Conservation (phyloP, 2,113 vertebrate genomes). For the Dascyllus trimaculatus region DNA sequence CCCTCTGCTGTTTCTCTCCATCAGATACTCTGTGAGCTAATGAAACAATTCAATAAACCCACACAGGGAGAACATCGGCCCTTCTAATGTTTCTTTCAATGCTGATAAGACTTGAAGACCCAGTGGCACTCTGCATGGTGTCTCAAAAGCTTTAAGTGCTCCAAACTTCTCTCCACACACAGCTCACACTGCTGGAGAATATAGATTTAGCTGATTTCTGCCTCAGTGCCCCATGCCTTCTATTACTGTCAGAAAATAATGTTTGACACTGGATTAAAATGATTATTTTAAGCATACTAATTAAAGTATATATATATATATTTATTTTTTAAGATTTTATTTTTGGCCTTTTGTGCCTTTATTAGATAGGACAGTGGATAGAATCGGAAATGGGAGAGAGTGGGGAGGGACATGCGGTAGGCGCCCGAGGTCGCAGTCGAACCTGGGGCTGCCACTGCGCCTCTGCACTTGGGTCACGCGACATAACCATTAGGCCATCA, state of each 20-base stretch:
- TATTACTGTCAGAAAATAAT: slow-evolving; percentile 3
- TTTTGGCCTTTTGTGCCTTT: too few species aligned
- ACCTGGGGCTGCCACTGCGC: too few species aligned
- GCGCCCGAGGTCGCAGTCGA: too few species aligned
- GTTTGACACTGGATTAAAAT: neutral
- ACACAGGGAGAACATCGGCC: slow-evolving; percentile 10
- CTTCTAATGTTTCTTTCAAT: slow-evolving; percentile 36
- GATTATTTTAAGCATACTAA: neutral
- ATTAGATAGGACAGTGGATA: too few species aligned
- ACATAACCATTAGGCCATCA: too few species aligned
- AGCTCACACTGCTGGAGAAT: slow-evolving; percentile 18
- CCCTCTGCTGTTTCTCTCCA: slow-evolving; percentile 56
- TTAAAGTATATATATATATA: too few species aligned
- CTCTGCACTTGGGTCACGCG: too few species aligned
- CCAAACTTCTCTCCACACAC: neutral
- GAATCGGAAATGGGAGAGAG: too few species aligned
- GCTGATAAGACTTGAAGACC: neutral
- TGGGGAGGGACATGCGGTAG: too few species aligned
- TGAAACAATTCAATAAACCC: neutral
- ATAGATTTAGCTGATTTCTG: slow-evolving; percentile 32
- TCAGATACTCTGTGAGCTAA: neutral
- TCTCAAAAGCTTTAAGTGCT: slow-evolving; percentile 30
- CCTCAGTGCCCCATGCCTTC: neutral
- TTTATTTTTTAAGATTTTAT: too few species aligned
- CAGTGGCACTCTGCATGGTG: slow-evolving; percentile 13